Percentiles rank a stretch among this genome's conserved stretches.
phyloP scores from a whole-genome alignment of 2,113 vertebrate genomes.

The Cyanoderma ruficeps region DNA sequence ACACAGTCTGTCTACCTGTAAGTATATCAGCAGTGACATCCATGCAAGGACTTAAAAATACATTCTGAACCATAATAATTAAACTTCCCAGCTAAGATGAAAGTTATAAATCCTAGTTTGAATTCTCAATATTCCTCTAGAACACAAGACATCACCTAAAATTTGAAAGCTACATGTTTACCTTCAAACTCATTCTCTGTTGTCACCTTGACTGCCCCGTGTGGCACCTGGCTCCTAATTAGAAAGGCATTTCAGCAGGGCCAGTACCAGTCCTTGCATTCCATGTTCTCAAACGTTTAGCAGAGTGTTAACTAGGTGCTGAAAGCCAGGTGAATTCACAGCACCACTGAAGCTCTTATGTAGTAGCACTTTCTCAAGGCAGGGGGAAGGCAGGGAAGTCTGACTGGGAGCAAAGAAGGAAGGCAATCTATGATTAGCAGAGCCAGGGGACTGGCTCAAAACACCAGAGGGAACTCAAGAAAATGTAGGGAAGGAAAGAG shows the following conservation, averaged over 20 bases:
- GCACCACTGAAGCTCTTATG: not conserved
- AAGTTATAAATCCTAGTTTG: not conserved
- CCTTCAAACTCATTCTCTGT: not conserved
- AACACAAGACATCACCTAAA: not conserved
- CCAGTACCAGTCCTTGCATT: not conserved
- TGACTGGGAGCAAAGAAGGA: not conserved
- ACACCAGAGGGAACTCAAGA: not conserved
- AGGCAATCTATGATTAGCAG: not conserved
- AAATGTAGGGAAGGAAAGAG: not conserved
- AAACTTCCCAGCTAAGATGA: not conserved
- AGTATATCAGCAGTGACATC: not conserved
- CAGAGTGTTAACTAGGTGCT: not conserved
- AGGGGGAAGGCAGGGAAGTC: not conserved
- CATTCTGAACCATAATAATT: not conserved
- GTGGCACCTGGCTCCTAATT: not conserved
- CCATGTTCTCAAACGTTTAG: not conserved
- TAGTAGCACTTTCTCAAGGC: not conserved
- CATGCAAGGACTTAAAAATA: not conserved
- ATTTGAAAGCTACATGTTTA: not conserved
- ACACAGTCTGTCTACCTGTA: not conserved
- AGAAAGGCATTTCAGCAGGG: not conserved
- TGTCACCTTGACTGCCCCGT: not conserved
- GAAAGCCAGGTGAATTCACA: conserved; percentile 29
- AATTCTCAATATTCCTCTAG: not conserved
- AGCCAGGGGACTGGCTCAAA: not conserved